phyloP scores from a whole-genome alignment of 2,113 vertebrate species.

The Nettapus auritus region DNA sequence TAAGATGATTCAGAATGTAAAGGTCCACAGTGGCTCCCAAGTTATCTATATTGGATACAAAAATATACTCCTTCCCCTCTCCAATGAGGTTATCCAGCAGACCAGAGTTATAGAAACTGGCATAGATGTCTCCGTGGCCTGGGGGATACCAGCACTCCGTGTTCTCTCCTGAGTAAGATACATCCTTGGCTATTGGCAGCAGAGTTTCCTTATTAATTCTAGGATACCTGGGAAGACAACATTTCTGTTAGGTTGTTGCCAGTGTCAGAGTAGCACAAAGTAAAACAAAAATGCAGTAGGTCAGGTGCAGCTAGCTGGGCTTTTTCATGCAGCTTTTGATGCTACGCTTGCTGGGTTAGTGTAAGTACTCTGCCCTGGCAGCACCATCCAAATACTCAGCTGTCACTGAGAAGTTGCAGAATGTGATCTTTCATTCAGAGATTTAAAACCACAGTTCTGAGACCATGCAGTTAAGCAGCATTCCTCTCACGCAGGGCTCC shows the following conservation, averaged over 20 bases:
- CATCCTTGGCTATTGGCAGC: constrained; percentile 88
- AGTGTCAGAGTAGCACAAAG: background rate
- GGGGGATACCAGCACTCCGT: constrained; percentile 95
- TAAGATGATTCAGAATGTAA: constrained; percentile 93
- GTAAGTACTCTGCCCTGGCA: background rate
- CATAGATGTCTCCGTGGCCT: constrained; percentile 94
- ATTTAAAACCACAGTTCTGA: background rate
- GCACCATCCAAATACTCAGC: background rate
- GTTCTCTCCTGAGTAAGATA: constrained; percentile 86
- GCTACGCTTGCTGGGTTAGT: background rate
- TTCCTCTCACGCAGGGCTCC: background rate
- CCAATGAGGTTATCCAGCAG: constrained; percentile 88
- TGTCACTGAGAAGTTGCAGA: background rate
- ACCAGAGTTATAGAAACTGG: constrained; percentile 93
- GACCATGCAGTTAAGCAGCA: background rate
- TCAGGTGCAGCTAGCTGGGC: background rate
- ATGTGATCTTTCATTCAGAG: background rate
- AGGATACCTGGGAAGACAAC: constrained; percentile 84
- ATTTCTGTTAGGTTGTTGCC: background rate
- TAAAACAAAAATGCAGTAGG: background rate
- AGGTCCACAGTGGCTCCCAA: constrained; percentile 97
- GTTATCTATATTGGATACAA: constrained; percentile 98
- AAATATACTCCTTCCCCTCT: constrained; percentile 96
- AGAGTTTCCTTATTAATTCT: constrained; percentile 96
- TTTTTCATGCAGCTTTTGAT: background rate